These are phyloP conservation scores for Ictidomys tridecemlineatus DNA, from an alignment of 2,113 vertebrate genomes.

Conservation along the genomic window DNA sequence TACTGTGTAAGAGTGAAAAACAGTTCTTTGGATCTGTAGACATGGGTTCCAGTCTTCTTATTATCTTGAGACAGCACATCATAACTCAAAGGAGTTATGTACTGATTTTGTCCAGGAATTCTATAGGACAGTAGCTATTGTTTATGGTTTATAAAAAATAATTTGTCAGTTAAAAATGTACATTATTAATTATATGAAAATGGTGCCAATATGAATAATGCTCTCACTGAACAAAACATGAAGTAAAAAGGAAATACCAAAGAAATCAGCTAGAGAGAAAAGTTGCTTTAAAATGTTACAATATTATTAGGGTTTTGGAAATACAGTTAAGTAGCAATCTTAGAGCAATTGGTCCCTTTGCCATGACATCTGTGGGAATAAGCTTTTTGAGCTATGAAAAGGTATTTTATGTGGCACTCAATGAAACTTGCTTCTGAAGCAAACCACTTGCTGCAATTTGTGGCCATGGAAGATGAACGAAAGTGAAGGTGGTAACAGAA, in stretches of 20 bases:
- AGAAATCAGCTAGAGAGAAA: neutral
- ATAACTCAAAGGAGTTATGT: neutral
- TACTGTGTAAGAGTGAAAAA: neutral
- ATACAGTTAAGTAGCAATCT: neutral
- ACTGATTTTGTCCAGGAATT: too few species aligned
- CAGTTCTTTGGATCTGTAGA: neutral
- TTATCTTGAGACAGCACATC: neutral
- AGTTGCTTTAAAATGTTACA: neutral
- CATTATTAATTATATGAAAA: neutral
- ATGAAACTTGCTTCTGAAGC: neutral
- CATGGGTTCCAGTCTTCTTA: neutral
- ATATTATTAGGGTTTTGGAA: conserved; percentile 15
- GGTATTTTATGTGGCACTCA: neutral
- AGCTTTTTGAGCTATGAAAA: neutral
- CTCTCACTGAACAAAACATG: neutral
- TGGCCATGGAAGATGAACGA: neutral
- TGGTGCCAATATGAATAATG: neutral
- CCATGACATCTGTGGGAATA: neutral
- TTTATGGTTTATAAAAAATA: neutral
- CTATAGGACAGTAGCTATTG: too few species aligned
- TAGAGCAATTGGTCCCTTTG: neutral
- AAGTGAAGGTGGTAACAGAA: neutral
- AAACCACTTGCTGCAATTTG: neutral
- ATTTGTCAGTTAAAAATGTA: conserved; percentile 1
- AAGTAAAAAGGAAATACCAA: neutral